A percentile compares a stretch with the other conserved stretches of the same genome.
phyloP scores from a whole-genome alignment of 2,888 invertebrate genomes.

The Drosophila pegasa region DNA sequence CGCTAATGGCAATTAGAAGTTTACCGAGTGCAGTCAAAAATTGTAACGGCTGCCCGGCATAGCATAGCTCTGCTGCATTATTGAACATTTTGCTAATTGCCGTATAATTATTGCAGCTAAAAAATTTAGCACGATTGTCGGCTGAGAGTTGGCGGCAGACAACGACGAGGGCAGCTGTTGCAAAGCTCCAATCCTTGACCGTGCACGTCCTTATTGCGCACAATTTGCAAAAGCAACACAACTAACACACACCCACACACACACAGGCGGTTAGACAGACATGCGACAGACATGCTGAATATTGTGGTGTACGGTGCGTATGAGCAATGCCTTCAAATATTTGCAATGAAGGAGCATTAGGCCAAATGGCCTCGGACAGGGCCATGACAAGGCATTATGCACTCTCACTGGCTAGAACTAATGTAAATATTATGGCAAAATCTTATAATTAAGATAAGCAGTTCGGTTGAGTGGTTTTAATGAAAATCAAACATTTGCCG shows the following conservation, averaged over 20 bases:
- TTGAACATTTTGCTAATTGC: conserved; percentile 79
- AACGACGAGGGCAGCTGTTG: not conserved
- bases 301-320: conserved; percentile 28
- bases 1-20: conserved; percentile 80
- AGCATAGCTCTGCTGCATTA: conserved; percentile 64
- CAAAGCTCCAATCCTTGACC: conserved; percentile 30
- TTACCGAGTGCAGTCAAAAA: conserved; percentile 78
- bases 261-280: not conserved
- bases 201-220: conserved; percentile 4
- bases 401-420: conserved; percentile 45
- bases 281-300: conserved; percentile 1
- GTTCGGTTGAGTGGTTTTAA: conserved; percentile 65
- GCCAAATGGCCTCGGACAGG: conserved; percentile 18
- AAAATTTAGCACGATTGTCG: conserved; percentile 66
- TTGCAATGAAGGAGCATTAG: conserved; percentile 41
- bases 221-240: conserved; percentile 10
- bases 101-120: conserved; percentile 78
- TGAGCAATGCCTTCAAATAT: conserved; percentile 52
- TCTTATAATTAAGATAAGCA: conserved; percentile 78
- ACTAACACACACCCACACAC: not conserved
- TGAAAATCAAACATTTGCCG: conserved; percentile 70
- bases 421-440: conserved; percentile 73
- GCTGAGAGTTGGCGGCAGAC: conserved; percentile 12
- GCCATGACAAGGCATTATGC: conserved; percentile 35
- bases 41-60: conserved; percentile 73